Percentiles rank a stretch among this genome's conserved stretches.
These are phyloP conservation scores for Clepsis dumicolana DNA, from an alignment of 2,888 invertebrate genomes.

Conservation along the genomic window DNA sequence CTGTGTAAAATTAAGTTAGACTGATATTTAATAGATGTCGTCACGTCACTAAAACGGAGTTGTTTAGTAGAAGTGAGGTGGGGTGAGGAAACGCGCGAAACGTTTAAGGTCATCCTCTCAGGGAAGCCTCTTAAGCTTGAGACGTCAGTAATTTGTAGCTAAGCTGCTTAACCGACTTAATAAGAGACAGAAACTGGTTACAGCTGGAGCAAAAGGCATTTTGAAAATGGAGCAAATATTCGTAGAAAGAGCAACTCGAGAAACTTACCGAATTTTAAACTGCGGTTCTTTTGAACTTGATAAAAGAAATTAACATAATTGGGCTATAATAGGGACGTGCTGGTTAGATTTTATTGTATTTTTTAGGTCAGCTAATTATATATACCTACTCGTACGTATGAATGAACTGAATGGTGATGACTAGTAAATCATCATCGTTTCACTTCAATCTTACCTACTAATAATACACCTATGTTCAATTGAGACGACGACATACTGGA, in stretches of 20 bases:
- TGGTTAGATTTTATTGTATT: neutral
- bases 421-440: no score
- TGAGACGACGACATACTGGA: no score
- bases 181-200: slow-evolving; percentile 9
- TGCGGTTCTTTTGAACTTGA: slow-evolving; percentile 5
- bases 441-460: no score
- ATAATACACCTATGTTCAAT: no score
- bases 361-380: neutral
- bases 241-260: neutral
- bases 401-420: no score
- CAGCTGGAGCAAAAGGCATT: neutral
- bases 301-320: slow-evolving; percentile 1
- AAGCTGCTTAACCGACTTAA: slow-evolving; percentile 8
- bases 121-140: neutral
- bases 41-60: no score
- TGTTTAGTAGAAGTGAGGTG: no score
- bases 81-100: no score
- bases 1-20: no score
- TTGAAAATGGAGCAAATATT: neutral
- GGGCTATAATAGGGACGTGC: neutral
- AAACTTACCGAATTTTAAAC: slow-evolving; percentile 2
- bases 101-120: no score
- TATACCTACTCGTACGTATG: no score
- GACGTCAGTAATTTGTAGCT: slow-evolving; percentile 4
- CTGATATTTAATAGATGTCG: no score